Evolutionary conservation across 1,140 invertebrate species (phyloP).

Genomic region (Brachionus paranguensis): DNA sequence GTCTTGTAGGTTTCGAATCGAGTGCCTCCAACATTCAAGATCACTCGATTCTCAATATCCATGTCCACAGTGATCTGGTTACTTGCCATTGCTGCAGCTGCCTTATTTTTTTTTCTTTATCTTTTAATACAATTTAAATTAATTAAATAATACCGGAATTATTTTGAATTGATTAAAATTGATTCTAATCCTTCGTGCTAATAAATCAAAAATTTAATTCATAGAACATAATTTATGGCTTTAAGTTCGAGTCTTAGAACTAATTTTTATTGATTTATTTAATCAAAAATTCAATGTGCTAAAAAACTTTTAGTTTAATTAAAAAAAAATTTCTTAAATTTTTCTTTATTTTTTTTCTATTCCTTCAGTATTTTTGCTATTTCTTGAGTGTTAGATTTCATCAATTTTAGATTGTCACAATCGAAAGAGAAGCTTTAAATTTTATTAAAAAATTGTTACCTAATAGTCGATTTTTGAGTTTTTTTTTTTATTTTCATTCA

Average conservation of each 20-base stretch:
- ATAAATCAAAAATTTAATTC: not conserved
- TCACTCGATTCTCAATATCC: slow-evolving; percentile 40
- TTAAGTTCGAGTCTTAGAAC: not conserved
- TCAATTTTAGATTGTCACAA: too few species aligned
- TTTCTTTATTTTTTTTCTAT: not conserved
- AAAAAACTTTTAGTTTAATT: not conserved
- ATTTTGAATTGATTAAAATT: not conserved
- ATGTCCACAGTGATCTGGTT: not conserved
- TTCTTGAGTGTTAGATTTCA: too few species aligned
- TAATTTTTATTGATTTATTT: not conserved
- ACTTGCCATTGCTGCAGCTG: not conserved
- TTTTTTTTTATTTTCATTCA: not conserved
- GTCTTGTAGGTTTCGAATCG: slow-evolving; percentile 42
- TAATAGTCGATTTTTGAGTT: too few species aligned
- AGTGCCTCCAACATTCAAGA: slow-evolving; percentile 44
- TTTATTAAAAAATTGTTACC: too few species aligned
- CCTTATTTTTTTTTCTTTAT: not conserved
- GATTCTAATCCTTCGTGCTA: not conserved
- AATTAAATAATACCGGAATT: not conserved
- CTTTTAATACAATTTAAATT: not conserved
- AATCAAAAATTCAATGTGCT: not conserved
- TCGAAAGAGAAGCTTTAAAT: too few species aligned
- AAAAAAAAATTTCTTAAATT: not conserved
- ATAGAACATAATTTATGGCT: not conserved
- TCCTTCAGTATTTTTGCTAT: not conserved